Base-by-base conservation (phyloP, 2,888 invertebrate genomes). In the Tachystola acroxantha region DNA sequence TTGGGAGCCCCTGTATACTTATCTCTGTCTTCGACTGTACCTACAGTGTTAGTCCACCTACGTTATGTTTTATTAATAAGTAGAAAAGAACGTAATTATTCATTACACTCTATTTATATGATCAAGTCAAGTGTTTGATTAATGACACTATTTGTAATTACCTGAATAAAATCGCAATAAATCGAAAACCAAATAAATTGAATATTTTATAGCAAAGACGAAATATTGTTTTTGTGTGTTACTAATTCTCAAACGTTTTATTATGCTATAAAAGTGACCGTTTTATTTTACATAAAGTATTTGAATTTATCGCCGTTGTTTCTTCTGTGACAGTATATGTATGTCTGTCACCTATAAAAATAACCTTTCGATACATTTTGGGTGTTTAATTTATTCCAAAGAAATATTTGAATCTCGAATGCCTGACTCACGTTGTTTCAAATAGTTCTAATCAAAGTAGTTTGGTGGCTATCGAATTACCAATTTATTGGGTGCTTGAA, bases 241-340 rank as follows among this genome's bases (percentile, higher is more conserved):
- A 65, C 64, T 65, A 65, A 69, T 68, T 74, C 64, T 47, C 56
- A 62, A 69, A 56, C 59, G 48, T 64, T 73, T 72, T 72, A 74
- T 50, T 62, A 48, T 61, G 61, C 66, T 49, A 75, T 77, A 72
- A 77, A 65, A 50, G n/a, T 55, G 48, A 57, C 46, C 58, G 58
- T 72, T 75, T 70, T 64, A 70, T 71, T 71, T 72, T 62, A 72
- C 57, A 74, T 71, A 67, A 70, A 75, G 57, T 58, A 55, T 64
- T 61, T 50, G 51, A 75, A 76, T 79, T 79, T 78, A 78, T 74
- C 52, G 63, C 42, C 57, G 68, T 70, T 76, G 69, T 75, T 76
- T 70, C 61, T 59, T 62, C 53, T 64, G 62, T 67, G 70, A 74
- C 69, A 67, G 59, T 16, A 27, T 39, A 32, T 56, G 53, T 53